Evolutionary conservation across 1,140 invertebrate species (phyloP).

Genomic region (Zaprionus ornatus): DNA sequence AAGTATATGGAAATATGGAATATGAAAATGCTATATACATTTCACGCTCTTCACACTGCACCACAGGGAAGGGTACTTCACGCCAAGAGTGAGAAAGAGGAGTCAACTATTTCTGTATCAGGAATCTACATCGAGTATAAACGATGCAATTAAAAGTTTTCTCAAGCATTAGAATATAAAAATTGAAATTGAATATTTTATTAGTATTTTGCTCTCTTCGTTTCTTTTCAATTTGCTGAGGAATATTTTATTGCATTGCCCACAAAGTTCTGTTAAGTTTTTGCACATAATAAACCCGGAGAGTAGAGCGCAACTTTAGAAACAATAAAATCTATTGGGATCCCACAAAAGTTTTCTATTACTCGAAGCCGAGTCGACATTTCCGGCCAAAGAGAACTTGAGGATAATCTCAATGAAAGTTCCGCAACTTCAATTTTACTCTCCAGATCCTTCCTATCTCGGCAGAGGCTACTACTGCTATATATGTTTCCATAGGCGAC

Average conservation of each 20-base stretch:
- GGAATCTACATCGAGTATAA: not conserved
- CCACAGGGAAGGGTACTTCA: not conserved
- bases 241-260: not conserved
- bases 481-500: conserved; percentile 5
- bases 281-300: not conserved
- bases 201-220: not conserved
- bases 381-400: conserved; percentile 6
- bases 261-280: not conserved
- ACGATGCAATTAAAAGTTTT: not conserved
- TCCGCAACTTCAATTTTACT: conserved; percentile 8
- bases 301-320: not conserved
- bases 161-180: not conserved
- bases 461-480: not conserved
- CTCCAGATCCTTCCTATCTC: not conserved
- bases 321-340: conserved; percentile 1
- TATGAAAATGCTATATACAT: not conserved
- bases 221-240: not conserved
- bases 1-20: conserved; percentile 9
- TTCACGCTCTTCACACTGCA: not conserved
- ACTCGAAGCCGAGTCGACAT: not conserved
- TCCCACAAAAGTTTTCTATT: conserved; percentile 1
- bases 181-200: not conserved
- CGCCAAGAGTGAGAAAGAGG: not conserved
- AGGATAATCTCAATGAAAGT: not conserved
- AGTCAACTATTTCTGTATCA: not conserved